These are phyloP conservation scores for Zosterops lateralis DNA, from an alignment of 2,113 vertebrate genomes.

Conservation along the genomic window DNA sequence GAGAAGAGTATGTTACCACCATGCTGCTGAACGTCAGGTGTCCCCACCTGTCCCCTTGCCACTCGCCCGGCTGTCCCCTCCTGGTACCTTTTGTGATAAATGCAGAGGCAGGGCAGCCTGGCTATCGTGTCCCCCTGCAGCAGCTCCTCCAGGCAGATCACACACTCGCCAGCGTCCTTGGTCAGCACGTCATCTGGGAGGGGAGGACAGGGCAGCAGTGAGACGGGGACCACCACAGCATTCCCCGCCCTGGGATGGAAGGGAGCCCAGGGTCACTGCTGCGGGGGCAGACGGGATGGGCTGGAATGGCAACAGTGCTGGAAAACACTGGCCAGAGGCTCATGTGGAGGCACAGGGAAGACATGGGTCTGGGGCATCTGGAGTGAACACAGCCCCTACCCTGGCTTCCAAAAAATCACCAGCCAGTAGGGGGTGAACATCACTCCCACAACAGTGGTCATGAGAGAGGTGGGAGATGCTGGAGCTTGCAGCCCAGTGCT, in stretches of 20 bases:
- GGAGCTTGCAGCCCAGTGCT: not conserved
- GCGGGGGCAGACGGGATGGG: rapidly evolving
- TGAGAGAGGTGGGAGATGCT: not conserved
- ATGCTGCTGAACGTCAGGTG: not conserved
- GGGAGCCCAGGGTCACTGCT: not conserved
- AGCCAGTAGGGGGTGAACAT: not conserved
- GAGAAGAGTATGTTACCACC: not conserved
- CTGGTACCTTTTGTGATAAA: slow-evolving; percentile 97
- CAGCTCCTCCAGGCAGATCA: slow-evolving; percentile 98
- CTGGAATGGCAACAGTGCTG: not conserved
- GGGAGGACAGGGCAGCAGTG: not conserved
- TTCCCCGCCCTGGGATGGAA: not conserved
- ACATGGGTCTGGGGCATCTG: not conserved
- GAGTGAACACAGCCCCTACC: not conserved
- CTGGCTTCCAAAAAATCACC: not conserved
- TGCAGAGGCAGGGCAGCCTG: slow-evolving; percentile 99
- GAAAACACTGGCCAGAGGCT: not conserved
- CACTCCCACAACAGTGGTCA: not conserved
- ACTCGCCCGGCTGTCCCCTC: not conserved
- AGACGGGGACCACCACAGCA: rapidly evolving
- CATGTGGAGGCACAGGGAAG: rapidly evolving
- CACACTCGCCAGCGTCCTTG: slow-evolving; percentile 95
- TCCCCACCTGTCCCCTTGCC: not conserved
- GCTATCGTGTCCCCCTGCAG: slow-evolving; percentile 98
- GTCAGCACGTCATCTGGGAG: slow-evolving; percentile 92